Base-by-base conservation (phyloP, 1,140 invertebrate genomes). In the Hirudo medicinalis region DNA sequence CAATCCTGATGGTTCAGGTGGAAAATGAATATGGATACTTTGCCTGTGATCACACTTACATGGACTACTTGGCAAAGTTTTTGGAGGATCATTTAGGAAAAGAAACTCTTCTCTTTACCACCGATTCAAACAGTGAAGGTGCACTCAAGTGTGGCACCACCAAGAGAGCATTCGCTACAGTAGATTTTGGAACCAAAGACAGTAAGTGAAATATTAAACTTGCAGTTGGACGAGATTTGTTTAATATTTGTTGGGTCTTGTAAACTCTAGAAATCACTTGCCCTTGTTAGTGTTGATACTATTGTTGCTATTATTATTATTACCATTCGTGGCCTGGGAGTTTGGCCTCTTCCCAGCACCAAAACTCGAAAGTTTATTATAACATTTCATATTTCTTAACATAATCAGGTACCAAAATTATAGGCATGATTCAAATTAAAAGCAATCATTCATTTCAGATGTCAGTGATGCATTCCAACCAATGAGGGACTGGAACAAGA, bases 21-120 rank as follows among this genome's bases (percentile, higher is more conserved):
- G 92, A 94, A 84, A 94, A 95, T 79, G 92, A 95, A 80, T 95
- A 94, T 77, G 92, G 92, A 20, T 91, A 89, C 76, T 92, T 88
- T 77, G 0, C 22, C 53, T 90, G 88, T 77, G 89, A 93, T 78
- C 82, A 82, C 40, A 79, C 85, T 6, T 82, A 82, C 72, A 76
- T 78, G 55, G 66, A 71, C 13, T 75, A 76, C 63, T 72, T 83
- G 32, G 80, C 86, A 25, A 86, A 90, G 74, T 82, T 89, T 57
- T 84, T 89, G 5, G 75, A 79, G 6, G 75, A 77, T 5, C 85
- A 88, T 76, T 83, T 92, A 0, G 85, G 85, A 6, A 75, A 86
- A 32, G 85, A 88, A 9, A 87, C 90, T 0, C 80, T 93, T 40
- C 81, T 94, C 0, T 94, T 90, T 76, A 91, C 91, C 0, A 92